These are phyloP conservation scores for Heteromyza rotundicornis DNA, from an alignment of 2,888 invertebrate species.

Conservation along the genomic window DNA sequence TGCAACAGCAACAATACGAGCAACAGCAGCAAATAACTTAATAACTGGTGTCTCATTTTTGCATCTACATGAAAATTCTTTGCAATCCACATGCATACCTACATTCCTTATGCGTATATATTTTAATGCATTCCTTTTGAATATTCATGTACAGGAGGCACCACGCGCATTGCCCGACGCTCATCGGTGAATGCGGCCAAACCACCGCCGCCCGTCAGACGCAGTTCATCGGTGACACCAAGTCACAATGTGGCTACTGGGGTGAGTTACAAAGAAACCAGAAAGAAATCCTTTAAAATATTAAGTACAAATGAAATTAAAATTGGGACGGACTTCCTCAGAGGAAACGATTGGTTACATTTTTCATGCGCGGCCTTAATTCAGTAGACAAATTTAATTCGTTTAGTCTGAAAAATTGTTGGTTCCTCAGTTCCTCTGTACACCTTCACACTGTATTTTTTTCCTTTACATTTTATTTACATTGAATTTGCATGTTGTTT, in stretches of 20 bases:
- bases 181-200: constrained; percentile 65
- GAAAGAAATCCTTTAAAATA: too few relatives aligned
- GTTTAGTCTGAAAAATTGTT: not conserved
- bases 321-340: too few relatives aligned
- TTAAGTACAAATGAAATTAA: not conserved
- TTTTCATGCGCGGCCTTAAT: not conserved
- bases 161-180: constrained; percentile 60
- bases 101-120: too few relatives aligned
- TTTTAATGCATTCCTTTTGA: not conserved
- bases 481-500: constrained; percentile 30
- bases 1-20: constrained; percentile 9
- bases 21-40: not conserved
- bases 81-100: not conserved
- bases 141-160: constrained; percentile 47
- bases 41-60: not conserved
- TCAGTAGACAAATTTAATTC: not conserved
- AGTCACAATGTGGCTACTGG: constrained; percentile 55
- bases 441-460: too few relatives aligned
- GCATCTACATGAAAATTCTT: too few relatives aligned
- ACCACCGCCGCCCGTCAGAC: constrained; percentile 83
- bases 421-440: too few relatives aligned
- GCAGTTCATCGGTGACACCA: constrained; percentile 72
- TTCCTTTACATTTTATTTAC: constrained; percentile 33
- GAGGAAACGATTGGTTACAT: not conserved
- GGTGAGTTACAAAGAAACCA: too few relatives aligned